Percentiles rank a stretch among this genome's conserved stretches.
Conservation (phyloP, 2,797 vertebrate species). For the Hephaestus fuliginosus region DNA sequence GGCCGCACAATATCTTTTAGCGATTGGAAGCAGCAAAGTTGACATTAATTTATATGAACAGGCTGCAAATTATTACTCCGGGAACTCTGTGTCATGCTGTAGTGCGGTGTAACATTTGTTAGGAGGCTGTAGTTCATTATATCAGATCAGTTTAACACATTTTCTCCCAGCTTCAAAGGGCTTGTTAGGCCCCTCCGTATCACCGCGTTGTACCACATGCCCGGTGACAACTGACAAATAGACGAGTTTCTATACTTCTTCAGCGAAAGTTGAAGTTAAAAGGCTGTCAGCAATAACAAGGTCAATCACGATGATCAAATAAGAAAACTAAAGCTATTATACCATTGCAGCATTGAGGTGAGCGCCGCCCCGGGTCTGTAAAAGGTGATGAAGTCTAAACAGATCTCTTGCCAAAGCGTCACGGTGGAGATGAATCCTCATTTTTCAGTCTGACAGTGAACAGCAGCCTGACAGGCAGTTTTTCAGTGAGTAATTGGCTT, state of each 20-base stretch:
- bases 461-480: slow-evolving; percentile 43
- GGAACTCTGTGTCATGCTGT: not conserved
- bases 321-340: slow-evolving; percentile 37
- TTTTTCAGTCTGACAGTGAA: slow-evolving; percentile 55
- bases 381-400: slow-evolving; percentile 59
- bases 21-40: slow-evolving; percentile 1
- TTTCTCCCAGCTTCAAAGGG: not conserved
- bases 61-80: not conserved
- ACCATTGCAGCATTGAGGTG: not conserved
- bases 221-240: slow-evolving; percentile 22
- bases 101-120: slow-evolving; percentile 9
- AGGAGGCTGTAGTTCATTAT: slow-evolving; percentile 7
- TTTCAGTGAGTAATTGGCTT: slow-evolving; percentile 66
- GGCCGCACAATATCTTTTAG: not conserved
- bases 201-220: not conserved
- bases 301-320: slow-evolving; percentile 33
- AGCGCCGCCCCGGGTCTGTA: slow-evolving; percentile 32
- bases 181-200: slow-evolving; percentile 8
- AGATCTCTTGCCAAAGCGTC: slow-evolving; percentile 42
- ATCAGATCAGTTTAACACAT: slow-evolving; percentile 14
- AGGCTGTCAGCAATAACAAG: slow-evolving; percentile 44
- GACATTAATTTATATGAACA: slow-evolving; percentile 3
- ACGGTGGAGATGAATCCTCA: slow-evolving; percentile 39
- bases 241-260: slow-evolving; percentile 7
- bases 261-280: slow-evolving; percentile 24